phyloP scores from a whole-genome alignment of 2,113 vertebrate genomes.

The Tinamus guttatus region DNA sequence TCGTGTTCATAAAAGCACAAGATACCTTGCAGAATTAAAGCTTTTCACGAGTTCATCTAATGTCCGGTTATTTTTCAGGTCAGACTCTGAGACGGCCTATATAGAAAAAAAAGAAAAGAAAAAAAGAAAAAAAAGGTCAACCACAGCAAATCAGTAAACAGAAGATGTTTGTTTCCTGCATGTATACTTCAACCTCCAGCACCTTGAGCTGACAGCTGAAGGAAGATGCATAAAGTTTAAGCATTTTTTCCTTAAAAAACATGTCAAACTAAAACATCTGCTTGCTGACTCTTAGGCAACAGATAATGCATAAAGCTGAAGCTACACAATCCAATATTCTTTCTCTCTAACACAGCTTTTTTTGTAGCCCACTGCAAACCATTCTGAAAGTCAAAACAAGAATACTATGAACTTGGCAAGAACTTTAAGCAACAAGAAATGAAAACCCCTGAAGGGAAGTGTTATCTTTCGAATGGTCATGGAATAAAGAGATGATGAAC shows the following conservation, averaged over 20 bases:
- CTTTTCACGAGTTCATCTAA: slow-evolving; percentile 90
- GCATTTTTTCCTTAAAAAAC: background rate
- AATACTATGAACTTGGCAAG: background rate
- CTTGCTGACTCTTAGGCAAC: background rate
- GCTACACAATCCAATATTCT: background rate
- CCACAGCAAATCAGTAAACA: background rate
- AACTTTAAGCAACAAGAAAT: background rate
- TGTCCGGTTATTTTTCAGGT: slow-evolving; percentile 91
- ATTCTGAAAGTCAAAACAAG: background rate
- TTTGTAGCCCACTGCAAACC: background rate
- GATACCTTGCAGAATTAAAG: slow-evolving; percentile 89
- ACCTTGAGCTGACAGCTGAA: background rate
- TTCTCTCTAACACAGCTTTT: background rate
- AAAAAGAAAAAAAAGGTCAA: fast-evolving
- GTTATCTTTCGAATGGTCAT: background rate
- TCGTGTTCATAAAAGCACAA: background rate
- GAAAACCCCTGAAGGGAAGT: background rate
- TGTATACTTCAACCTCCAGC: background rate
- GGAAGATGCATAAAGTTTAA: background rate
- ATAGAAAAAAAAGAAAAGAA: slow-evolving; percentile 37
- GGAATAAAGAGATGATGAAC: background rate
- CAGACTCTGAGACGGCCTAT: slow-evolving; percentile 87
- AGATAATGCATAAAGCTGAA: background rate
- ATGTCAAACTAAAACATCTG: background rate
- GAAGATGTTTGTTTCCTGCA: slow-evolving; percentile 17